These are phyloP conservation scores for Aspidiotus destructor DNA, from an alignment of 2,888 invertebrate species.

Conservation along the genomic window DNA sequence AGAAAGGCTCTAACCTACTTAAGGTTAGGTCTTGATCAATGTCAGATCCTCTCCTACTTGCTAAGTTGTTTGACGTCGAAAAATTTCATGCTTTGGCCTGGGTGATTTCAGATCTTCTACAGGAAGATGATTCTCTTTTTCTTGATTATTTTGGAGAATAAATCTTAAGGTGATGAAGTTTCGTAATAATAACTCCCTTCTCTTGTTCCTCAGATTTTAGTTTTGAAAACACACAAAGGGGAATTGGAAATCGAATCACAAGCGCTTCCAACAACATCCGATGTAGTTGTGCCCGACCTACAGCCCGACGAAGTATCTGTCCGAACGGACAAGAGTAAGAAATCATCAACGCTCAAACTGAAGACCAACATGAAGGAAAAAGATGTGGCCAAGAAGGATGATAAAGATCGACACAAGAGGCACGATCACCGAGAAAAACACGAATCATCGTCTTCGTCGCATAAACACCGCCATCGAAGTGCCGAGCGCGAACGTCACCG, in stretches of 20 bases:
- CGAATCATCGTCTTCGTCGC: neutral
- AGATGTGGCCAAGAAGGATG: slow-evolving; percentile 33
- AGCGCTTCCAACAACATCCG: slow-evolving; percentile 43
- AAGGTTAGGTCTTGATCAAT: too few species aligned
- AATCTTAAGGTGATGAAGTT: too few species aligned
- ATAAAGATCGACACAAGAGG: slow-evolving; percentile 1
- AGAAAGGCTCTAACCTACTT: too few species aligned
- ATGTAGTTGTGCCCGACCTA: slow-evolving; percentile 34
- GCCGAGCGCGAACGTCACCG: neutral
- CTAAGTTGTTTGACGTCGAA: too few species aligned
- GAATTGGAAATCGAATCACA: slow-evolving; percentile 49
- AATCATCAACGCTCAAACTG: slow-evolving; percentile 22
- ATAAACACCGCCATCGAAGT: neutral
- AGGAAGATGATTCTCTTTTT: too few species aligned
- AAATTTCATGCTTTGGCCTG: too few species aligned
- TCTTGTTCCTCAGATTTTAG: slow-evolving; percentile 49
- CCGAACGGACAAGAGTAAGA: slow-evolving; percentile 18
- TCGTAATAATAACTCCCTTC: too few species aligned
- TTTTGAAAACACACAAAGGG: slow-evolving; percentile 89
- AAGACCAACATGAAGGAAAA: neutral
- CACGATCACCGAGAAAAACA: neutral
- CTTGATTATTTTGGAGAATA: too few species aligned
- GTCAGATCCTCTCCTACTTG: too few species aligned
- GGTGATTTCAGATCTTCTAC: too few species aligned
- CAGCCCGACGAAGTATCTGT: slow-evolving; percentile 29